Percentiles rank a stretch among this genome's conserved stretches.
Evolutionary conservation across 2,113 vertebrate species (phyloP).

Genomic region (Pica pica): DNA sequence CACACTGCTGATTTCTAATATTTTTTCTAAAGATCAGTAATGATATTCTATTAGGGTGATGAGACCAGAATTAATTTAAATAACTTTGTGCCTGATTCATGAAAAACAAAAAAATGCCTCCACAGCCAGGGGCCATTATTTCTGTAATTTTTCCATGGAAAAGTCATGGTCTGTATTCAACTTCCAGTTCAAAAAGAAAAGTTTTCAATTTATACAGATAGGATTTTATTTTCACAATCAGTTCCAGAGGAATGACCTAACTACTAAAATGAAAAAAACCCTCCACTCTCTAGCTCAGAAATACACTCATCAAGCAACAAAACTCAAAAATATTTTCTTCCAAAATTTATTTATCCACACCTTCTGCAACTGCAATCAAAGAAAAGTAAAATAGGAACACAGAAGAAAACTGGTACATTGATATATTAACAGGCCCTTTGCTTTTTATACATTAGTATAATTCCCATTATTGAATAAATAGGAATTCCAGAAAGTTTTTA

Average conservation of each 20-base stretch:
- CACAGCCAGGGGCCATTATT: conserved; percentile 38
- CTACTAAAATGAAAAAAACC: background rate
- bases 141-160: conserved; percentile 60
- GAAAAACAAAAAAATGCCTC: conserved; percentile 61
- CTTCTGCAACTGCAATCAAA: background rate
- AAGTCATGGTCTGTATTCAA: conserved; percentile 59
- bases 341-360: conserved; percentile 34
- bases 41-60: conserved; percentile 52
- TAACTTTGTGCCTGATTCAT: conserved; percentile 55
- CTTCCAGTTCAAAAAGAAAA: conserved; percentile 62
- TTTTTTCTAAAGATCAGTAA: conserved; percentile 48
- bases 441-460: background rate
- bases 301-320: background rate
- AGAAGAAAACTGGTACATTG: background rate
- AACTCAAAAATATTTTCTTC: conserved; percentile 19
- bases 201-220: conserved; percentile 61
- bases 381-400: conserved; percentile 8
- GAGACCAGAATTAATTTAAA: conserved; percentile 70
- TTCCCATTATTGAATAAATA: background rate
- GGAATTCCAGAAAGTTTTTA: background rate
- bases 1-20: conserved; percentile 17
- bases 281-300: conserved; percentile 12
- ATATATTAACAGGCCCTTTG: background rate
- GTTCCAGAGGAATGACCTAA: conserved; percentile 51
- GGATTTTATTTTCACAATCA: conserved; percentile 47